Percentiles rank a stretch among this genome's conserved stretches.
Conservation (phyloP, 2,888 invertebrate species). For the Campoplex nolae region DNA sequence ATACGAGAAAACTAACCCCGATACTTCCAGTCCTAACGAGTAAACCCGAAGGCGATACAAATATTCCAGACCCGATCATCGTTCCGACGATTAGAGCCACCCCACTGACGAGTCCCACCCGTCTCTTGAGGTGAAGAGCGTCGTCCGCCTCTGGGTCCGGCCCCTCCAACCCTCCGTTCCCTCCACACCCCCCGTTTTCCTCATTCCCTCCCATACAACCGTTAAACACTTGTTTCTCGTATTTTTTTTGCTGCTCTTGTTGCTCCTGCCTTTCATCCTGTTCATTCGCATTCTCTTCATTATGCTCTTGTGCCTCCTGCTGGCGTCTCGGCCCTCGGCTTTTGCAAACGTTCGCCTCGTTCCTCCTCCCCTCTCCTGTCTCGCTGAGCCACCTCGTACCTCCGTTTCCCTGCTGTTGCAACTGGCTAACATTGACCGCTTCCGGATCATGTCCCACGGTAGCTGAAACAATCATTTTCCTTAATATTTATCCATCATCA, state of each 20-base stretch:
- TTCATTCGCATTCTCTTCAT: constrained; percentile 52
- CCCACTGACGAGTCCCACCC: constrained; percentile 99
- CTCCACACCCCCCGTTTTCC: constrained; percentile 84
- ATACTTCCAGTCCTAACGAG: constrained; percentile 96
- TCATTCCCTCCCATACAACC: constrained; percentile 82
- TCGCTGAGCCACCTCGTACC: constrained; percentile 67
- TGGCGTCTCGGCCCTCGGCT: constrained; percentile 64
- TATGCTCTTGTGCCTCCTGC: constrained; percentile 61
- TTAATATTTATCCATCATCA: neutral
- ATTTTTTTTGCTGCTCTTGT: constrained; percentile 60
- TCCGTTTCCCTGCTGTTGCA: constrained; percentile 72
- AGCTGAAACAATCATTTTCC: constrained; percentile 72
- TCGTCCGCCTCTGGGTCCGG: constrained; percentile 97
- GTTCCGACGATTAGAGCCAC: constrained; percentile 99
- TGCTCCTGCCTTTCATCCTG: constrained; percentile 59
- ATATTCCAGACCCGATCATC: constrained; percentile 99
- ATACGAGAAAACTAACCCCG: constrained; percentile 97
- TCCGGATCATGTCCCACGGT: constrained; percentile 82
- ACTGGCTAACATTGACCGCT: constrained; percentile 76
- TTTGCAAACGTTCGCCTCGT: constrained; percentile 64
- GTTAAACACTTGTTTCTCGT: constrained; percentile 64
- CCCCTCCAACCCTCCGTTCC: constrained; percentile 92
- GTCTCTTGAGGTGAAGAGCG: constrained; percentile 99
- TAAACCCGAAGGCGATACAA: constrained; percentile 98
- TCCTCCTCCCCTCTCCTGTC: constrained; percentile 65